Evolutionary conservation across 2,888 invertebrate species (phyloP), one percentile per base, ranked within the genome.

Genomic region (Phengaris alcon): DNA sequence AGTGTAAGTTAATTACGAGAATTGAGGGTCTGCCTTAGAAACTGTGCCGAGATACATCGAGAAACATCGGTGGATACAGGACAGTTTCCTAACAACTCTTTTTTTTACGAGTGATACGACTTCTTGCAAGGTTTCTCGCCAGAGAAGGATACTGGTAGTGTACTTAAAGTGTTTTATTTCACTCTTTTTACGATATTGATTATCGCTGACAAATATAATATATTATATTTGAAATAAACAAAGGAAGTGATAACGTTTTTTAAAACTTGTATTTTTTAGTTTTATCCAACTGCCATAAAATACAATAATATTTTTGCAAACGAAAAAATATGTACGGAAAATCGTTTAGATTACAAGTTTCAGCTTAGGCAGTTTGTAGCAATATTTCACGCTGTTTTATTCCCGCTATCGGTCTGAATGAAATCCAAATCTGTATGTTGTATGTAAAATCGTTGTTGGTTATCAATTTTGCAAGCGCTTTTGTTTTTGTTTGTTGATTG

Each of bases 341-440:
- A 52, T 54, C 52, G 15, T 72, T 52, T 52, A 72, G 72, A 72
- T 72, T 72, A 72, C 52, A 52, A 72, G 72, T 72, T 52, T 72
- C 54, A 72, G 72, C n/a, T 72, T 72, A 72, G 72, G 72, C 72
- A 54, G 72, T 72, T 72, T 44, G 72, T 22, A 35, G 22, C 70
- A 52, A 72, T 72, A 72, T 72, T 72, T 72, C 52, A 72, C 35
- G 35, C 13, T 22, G 72, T 72, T 72, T 51, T 70, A 70, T 70
- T 54, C 52, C 52, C 68, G 68, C 12, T 72, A 72, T 72, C 72
- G 15, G 54, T 52, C 35, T 13, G 72, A 52, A 35, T 72, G 72
- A 52, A 72, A 72, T 54, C 22, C 72, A 72, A 72, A 72, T 72
- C 51, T 72, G 70, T 70, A 70, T 15, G 15, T 52, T 68, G 46